Percentiles rank a stretch among this genome's conserved stretches.
phyloP scores from a whole-genome alignment of 2,113 vertebrate genomes.

The Dolichallabes microphthalmus region DNA sequence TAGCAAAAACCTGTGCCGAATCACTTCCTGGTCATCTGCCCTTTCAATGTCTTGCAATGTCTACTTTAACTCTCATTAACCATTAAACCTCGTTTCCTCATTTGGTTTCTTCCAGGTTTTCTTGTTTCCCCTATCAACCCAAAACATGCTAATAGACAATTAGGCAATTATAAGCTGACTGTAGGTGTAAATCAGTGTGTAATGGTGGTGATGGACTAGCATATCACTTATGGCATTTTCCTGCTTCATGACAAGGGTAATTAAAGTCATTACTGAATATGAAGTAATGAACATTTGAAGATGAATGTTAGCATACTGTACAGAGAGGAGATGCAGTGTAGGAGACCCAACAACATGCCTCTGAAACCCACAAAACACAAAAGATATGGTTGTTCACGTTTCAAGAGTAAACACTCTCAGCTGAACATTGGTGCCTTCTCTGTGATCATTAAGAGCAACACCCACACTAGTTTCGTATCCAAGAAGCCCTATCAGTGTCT shows the following conservation, averaged over 20 bases:
- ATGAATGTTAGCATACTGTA: too few species aligned
- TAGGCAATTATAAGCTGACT: not conserved
- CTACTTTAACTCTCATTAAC: not conserved
- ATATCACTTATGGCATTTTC: not conserved
- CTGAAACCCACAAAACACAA: too few species aligned
- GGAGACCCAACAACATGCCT: too few species aligned
- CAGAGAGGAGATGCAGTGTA: too few species aligned
- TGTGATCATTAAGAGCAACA: too few species aligned
- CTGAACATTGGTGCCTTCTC: too few species aligned
- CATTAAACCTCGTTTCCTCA: not conserved
- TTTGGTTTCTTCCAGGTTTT: too few species aligned
- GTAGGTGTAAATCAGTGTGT: not conserved
- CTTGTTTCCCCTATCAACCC: not conserved
- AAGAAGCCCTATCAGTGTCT: too few species aligned
- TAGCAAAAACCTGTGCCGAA: not conserved
- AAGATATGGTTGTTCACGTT: too few species aligned
- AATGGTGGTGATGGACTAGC: not conserved
- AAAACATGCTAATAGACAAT: not conserved
- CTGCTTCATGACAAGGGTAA: not conserved
- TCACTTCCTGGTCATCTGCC: not conserved
- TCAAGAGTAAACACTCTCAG: too few species aligned
- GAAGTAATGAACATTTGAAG: not conserved
- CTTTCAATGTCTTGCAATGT: not conserved
- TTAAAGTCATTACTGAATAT: not conserved
- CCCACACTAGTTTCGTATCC: too few species aligned